phyloP scores from a whole-genome alignment of 2,113 vertebrate genomes.

The Silurus glanis region DNA sequence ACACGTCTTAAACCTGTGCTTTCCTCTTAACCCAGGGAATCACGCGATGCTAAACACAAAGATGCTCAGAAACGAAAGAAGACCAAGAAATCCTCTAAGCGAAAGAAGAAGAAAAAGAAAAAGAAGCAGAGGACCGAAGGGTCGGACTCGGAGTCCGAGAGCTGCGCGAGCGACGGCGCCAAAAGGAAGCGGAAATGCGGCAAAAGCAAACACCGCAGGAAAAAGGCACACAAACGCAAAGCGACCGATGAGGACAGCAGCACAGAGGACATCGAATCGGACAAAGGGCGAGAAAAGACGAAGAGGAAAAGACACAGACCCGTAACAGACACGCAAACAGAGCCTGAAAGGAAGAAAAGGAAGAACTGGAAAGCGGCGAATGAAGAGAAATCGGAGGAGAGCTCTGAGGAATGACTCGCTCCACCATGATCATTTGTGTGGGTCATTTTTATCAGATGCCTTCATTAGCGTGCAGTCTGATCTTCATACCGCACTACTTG shows the following conservation, averaged over 20 bases:
- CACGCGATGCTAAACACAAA: conserved; percentile 69
- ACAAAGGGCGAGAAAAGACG: conserved; percentile 36
- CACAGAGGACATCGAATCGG: conserved; percentile 56
- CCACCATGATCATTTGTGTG: not conserved
- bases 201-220: conserved; percentile 66
- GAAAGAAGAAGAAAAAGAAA: conserved; percentile 86
- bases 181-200: conserved; percentile 67
- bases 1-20: not conserved
- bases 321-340: conserved; percentile 63
- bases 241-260: conserved; percentile 63
- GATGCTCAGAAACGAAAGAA: conserved; percentile 76
- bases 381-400: conserved; percentile 82
- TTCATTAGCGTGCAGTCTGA: not conserved
- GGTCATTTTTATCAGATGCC: not conserved
- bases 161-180: conserved; percentile 44
- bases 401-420: conserved; percentile 77
- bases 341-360: conserved; percentile 65
- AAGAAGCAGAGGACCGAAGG: conserved; percentile 69
- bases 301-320: conserved; percentile 65
- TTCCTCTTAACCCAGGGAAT: conserved; percentile 64
- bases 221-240: conserved; percentile 69
- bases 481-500: conserved; percentile 30
- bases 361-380: conserved; percentile 87
- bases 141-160: conserved; percentile 68
- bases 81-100: conserved; percentile 84